A percentile compares a stretch with the other conserved stretches of the same genome.
phyloP scores from a whole-genome alignment of 2,888 invertebrate genomes.

The Dendrolimus houi region DNA sequence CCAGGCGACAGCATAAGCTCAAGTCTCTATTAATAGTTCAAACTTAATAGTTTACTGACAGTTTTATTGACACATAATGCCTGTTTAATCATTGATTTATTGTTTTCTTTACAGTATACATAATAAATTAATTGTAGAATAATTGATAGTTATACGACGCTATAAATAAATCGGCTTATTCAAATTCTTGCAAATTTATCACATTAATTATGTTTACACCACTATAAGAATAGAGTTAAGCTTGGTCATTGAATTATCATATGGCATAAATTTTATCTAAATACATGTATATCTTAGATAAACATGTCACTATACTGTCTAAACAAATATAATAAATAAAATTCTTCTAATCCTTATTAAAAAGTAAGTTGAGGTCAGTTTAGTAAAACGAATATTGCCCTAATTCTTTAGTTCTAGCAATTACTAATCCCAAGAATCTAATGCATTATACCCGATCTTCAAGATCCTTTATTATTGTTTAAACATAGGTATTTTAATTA shows the following conservation, averaged over 20 bases:
- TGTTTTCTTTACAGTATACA: background rate
- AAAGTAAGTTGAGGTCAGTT: background rate
- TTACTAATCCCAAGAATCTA: too few species aligned
- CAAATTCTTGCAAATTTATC: constrained; percentile 39
- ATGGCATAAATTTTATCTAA: background rate
- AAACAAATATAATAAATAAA: background rate
- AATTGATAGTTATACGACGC: constrained; percentile 41
- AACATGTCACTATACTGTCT: background rate
- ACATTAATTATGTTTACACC: constrained; percentile 30
- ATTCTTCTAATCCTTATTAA: background rate
- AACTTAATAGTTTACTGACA: too few species aligned
- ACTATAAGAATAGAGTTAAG: constrained; percentile 21
- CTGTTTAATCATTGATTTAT: background rate
- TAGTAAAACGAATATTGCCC: too few species aligned
- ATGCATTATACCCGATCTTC: too few species aligned
- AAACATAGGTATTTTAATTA: too few species aligned
- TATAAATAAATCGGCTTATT: constrained; percentile 45
- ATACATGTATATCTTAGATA: background rate
- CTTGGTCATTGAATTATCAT: constrained; percentile 6
- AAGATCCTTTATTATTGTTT: too few species aligned
- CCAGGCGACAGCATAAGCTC: too few species aligned
- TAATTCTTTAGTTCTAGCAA: too few species aligned
- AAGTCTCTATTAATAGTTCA: too few species aligned
- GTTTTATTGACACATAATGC: too few species aligned
- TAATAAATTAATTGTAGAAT: constrained; percentile 35